Percentiles rank a stretch among this genome's conserved stretches.
phyloP scores from a whole-genome alignment of 2,888 invertebrate species.

The Marasmarcha lunaedactyla region DNA sequence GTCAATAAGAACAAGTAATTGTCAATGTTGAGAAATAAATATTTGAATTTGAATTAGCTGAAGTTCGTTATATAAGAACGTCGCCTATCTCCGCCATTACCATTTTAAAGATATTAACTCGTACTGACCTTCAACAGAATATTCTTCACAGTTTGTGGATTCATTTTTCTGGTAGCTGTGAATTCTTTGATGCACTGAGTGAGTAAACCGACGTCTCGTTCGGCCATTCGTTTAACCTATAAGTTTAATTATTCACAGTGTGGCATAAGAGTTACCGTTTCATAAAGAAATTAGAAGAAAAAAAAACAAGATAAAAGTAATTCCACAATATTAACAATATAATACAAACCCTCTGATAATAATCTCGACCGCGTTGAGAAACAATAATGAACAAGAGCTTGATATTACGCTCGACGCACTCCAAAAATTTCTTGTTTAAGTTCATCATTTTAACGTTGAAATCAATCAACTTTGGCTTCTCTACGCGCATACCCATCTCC shows the following conservation, averaged over 20 bases:
- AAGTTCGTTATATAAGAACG: no score
- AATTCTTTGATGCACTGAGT: constrained; percentile 77
- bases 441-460: constrained; percentile 28
- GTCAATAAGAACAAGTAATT: no score
- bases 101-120: no score
- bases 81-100: no score
- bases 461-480: constrained; percentile 21
- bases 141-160: constrained; percentile 74
- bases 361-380: constrained; percentile 42
- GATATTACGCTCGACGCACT: constrained; percentile 27
- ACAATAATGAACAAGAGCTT: constrained; percentile 74
- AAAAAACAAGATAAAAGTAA: no score
- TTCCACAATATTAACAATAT: neutral
- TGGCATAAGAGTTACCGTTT: no score
- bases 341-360: constrained; percentile 50
- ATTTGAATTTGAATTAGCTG: no score
- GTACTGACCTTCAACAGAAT: constrained; percentile 77
- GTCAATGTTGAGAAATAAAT: no score
- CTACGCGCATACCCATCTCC: constrained; percentile 40
- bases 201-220: constrained; percentile 74
- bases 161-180: constrained; percentile 48
- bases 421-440: constrained; percentile 21
- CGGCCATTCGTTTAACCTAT: constrained; percentile 77
- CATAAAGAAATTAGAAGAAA: no score
- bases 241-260: no score